Conservation (phyloP, 2,113 vertebrate genomes). For the Machaerirhynchus nigripectus region DNA sequence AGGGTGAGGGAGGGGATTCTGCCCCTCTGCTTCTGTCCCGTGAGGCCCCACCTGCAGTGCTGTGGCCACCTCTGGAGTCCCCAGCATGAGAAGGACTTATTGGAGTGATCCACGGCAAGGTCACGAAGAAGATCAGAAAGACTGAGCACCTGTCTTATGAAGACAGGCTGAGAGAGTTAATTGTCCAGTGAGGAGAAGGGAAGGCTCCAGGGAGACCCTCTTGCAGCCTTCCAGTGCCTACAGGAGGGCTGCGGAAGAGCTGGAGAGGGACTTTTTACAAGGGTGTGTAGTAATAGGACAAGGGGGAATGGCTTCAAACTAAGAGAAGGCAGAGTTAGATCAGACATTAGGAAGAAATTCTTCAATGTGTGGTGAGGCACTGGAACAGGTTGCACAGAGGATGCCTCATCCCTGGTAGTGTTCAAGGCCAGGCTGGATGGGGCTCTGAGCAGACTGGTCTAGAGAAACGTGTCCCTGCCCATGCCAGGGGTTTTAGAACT, state of each 20-base stretch:
- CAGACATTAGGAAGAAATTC: neutral
- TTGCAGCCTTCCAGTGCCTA: neutral
- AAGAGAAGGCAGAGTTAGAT: neutral
- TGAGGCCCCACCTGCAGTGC: neutral
- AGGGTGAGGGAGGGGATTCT: neutral
- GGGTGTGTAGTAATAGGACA: neutral
- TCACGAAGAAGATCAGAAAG: neutral
- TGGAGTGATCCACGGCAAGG: neutral
- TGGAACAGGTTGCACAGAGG: neutral
- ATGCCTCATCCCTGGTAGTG: neutral
- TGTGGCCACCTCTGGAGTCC: neutral
- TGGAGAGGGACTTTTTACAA: neutral
- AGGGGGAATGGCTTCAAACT: neutral
- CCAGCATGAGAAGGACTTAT: neutral
- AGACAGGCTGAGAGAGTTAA: neutral
- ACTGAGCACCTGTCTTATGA: neutral
- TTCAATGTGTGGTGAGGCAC: neutral
- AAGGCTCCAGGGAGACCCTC: neutral
- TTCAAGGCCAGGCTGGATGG: neutral
- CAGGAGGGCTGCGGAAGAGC: neutral
- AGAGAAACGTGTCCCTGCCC: neutral
- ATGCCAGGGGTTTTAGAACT: neutral
- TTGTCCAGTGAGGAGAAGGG: neutral
- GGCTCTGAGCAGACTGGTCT: neutral
- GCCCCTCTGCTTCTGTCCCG: rapidly evolving